phyloP scores from a whole-genome alignment of 2,113 vertebrate genomes.

The Guaruba guarouba region DNA sequence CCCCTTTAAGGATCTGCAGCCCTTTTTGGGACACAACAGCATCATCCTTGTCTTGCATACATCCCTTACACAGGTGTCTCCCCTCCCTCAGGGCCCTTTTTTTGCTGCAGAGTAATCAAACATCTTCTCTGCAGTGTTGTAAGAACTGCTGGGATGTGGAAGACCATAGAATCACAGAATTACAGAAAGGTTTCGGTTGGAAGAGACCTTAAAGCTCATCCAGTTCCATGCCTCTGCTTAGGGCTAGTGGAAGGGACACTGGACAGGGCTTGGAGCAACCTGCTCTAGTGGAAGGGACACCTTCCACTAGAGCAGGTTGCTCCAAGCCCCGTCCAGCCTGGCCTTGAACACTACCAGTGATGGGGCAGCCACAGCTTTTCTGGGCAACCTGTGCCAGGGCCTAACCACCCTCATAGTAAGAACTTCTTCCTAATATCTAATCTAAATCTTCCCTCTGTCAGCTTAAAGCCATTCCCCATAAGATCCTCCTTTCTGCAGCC shows the following conservation, averaged over 20 bases:
- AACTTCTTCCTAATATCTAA: background rate
- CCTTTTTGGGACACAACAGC: background rate
- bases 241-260: background rate
- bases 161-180: background rate
- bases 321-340: background rate
- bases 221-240: background rate
- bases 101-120: background rate
- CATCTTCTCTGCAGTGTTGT: background rate
- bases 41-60: background rate
- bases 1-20: background rate
- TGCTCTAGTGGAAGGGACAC: too few species aligned
- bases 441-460: background rate
- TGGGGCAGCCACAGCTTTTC: background rate
- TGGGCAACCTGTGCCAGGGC: background rate
- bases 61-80: background rate
- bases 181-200: background rate
- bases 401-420: background rate
- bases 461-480: background rate
- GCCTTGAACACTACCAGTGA: background rate
- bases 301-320: background rate
- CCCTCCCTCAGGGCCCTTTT: background rate
- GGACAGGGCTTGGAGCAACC: too few species aligned
- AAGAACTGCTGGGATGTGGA: background rate
- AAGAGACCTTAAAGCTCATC: background rate
- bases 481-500: background rate